These are phyloP conservation scores for Andrena haemorrhoa DNA, from an alignment of 2,888 invertebrate genomes.

Conservation along the genomic window DNA sequence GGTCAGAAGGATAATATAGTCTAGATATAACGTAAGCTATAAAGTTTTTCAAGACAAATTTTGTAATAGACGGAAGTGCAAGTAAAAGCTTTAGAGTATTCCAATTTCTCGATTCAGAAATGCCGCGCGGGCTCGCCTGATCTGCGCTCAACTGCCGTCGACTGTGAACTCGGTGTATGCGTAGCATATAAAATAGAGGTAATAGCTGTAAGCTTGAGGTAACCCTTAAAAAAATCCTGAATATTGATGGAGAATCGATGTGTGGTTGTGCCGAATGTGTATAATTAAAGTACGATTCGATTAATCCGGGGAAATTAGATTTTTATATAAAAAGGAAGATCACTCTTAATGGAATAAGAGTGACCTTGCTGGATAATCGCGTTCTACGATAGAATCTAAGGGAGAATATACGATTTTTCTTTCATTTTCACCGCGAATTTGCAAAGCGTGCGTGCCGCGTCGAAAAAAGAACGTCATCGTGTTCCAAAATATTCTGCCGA, in stretches of 20 bases:
- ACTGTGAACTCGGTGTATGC: constrained; percentile 55
- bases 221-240: constrained; percentile 36
- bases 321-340: constrained; percentile 57
- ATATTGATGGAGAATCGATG: constrained; percentile 38
- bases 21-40: constrained; percentile 13
- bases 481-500: constrained; percentile 35
- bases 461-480: constrained; percentile 20
- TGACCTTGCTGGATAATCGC: constrained; percentile 15
- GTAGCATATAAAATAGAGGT: constrained; percentile 49
- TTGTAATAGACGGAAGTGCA: constrained; percentile 12
- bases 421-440: constrained; percentile 7
- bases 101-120: neutral
- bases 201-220: constrained; percentile 37
- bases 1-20: constrained; percentile 1
- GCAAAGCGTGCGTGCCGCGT: constrained; percentile 39
- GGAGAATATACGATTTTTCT: constrained; percentile 8
- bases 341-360: constrained; percentile 11
- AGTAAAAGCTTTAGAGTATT: neutral
- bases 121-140: constrained; percentile 47
- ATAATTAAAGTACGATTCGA: constrained; percentile 46
- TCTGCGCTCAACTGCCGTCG: constrained; percentile 66
- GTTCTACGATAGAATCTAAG: constrained; percentile 21
- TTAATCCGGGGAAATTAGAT: constrained; percentile 56
- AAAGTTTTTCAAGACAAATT: constrained; percentile 40
- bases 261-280: constrained; percentile 52